Evolutionary conservation across 2,888 invertebrate genomes (phyloP).

Genomic region (Sycophila texana): DNA sequence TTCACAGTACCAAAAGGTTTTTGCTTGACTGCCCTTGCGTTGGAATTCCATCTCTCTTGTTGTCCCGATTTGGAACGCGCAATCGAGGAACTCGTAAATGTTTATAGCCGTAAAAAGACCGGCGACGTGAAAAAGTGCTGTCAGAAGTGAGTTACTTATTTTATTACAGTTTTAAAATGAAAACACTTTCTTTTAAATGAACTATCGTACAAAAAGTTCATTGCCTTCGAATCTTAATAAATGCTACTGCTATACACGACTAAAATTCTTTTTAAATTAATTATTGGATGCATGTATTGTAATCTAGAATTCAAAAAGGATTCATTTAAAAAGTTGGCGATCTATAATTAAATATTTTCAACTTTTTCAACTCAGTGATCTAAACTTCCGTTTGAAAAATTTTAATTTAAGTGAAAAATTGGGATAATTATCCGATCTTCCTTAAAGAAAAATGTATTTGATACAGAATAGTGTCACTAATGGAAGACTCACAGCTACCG

Average conservation of each 20-base stretch:
- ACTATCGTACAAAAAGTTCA: too few relatives aligned
- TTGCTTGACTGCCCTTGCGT: slow-evolving; percentile 81
- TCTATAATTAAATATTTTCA: too few relatives aligned
- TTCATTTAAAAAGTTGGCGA: too few relatives aligned
- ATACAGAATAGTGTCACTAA: slow-evolving; percentile 76
- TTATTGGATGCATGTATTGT: too few relatives aligned
- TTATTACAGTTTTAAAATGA: too few relatives aligned
- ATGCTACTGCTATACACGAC: not conserved
- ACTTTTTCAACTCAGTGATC: too few relatives aligned
- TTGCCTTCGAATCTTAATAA: too few relatives aligned
- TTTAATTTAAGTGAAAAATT: too few relatives aligned
- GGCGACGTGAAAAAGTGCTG: slow-evolving; percentile 78
- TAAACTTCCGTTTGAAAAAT: too few relatives aligned
- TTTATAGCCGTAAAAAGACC: slow-evolving; percentile 77
- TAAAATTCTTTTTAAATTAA: slow-evolving; percentile 4
- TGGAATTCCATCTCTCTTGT: slow-evolving; percentile 78
- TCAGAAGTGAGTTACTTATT: slow-evolving; percentile 69
- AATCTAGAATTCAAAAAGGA: too few relatives aligned
- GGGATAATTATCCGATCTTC: not conserved
- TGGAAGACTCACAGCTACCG: slow-evolving; percentile 73
- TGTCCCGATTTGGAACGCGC: slow-evolving; percentile 76
- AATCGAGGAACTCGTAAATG: slow-evolving; percentile 77
- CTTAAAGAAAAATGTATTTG: slow-evolving; percentile 28
- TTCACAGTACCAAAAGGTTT: slow-evolving; percentile 84
- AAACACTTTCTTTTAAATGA: too few relatives aligned